Conservation (phyloP, 2,113 vertebrate species). For the Malurus cyaneus region DNA sequence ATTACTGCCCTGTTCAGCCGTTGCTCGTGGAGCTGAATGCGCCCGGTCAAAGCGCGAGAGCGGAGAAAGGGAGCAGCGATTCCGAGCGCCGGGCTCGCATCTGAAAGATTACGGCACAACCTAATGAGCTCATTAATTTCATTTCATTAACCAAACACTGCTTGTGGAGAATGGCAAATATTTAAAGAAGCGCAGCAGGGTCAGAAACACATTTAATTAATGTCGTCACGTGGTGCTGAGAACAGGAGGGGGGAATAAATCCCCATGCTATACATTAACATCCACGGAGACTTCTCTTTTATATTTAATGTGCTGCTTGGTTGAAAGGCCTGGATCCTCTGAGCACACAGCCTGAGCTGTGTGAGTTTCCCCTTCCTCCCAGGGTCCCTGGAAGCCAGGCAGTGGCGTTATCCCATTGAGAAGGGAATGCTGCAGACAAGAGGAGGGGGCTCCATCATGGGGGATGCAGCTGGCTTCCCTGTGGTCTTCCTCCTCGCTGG, state of each 20-base stretch:
- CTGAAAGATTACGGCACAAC: conserved; percentile 66
- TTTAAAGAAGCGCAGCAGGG: conserved; percentile 72
- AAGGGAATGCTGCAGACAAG: fast-evolving
- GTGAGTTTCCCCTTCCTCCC: neutral
- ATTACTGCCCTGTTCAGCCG: neutral
- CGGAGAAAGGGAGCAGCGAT: neutral
- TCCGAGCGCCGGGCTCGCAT: conserved; percentile 8
- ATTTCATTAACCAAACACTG: conserved; percentile 73
- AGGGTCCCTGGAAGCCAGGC: neutral
- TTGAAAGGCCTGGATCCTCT: neutral
- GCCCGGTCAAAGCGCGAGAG: neutral
- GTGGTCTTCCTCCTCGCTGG: neutral
- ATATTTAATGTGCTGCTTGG: conserved; percentile 1
- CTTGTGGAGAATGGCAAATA: conserved; percentile 71
- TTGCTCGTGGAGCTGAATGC: conserved; percentile 3
- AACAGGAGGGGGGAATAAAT: conserved; percentile 45
- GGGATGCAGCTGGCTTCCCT: neutral
- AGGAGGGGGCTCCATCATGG: neutral
- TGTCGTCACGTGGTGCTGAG: conserved; percentile 53
- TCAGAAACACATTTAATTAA: conserved; percentile 75
- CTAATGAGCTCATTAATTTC: conserved; percentile 75
- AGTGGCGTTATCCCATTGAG: fast-evolving
- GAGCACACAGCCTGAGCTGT: neutral
- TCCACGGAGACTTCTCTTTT: conserved; percentile 42
- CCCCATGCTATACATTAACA: conserved; percentile 40